phyloP scores from a whole-genome alignment of 2,113 vertebrate species.

The Bos javanicus region DNA sequence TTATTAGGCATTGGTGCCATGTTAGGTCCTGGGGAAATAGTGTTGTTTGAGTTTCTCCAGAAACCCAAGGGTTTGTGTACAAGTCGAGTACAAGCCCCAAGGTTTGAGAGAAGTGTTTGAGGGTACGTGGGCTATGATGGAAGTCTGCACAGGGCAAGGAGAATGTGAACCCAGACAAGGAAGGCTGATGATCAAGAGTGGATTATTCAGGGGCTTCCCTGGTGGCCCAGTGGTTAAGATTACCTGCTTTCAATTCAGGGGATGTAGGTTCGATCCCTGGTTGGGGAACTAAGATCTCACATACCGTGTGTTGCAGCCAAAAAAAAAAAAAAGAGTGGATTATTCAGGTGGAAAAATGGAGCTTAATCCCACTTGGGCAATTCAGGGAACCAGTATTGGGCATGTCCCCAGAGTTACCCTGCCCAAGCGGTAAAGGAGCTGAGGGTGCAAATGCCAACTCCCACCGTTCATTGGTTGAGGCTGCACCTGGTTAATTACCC shows the following conservation, averaged over 20 bases:
- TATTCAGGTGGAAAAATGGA: background rate
- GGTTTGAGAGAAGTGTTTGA: background rate
- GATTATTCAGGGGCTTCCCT: background rate
- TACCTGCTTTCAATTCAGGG: background rate
- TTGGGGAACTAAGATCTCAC: background rate
- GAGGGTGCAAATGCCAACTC: background rate
- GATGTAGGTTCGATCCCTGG: background rate
- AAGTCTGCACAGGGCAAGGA: background rate
- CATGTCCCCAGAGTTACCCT: accelerated
- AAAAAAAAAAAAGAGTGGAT: background rate
- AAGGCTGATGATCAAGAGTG: background rate
- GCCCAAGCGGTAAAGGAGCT: background rate
- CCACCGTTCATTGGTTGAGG: background rate
- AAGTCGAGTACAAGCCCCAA: no score
- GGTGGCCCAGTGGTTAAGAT: background rate
- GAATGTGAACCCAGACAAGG: background rate
- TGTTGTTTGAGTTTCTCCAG: background rate
- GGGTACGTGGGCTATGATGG: background rate
- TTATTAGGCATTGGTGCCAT: no score
- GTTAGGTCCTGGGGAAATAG: background rate
- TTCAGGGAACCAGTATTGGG: background rate
- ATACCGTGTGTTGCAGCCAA: background rate
- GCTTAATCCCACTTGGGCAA: background rate
- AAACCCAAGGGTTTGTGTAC: background rate
- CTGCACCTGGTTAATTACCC: background rate